Base-by-base conservation (phyloP, 2,113 vertebrate species). In the Scortum barcoo region DNA sequence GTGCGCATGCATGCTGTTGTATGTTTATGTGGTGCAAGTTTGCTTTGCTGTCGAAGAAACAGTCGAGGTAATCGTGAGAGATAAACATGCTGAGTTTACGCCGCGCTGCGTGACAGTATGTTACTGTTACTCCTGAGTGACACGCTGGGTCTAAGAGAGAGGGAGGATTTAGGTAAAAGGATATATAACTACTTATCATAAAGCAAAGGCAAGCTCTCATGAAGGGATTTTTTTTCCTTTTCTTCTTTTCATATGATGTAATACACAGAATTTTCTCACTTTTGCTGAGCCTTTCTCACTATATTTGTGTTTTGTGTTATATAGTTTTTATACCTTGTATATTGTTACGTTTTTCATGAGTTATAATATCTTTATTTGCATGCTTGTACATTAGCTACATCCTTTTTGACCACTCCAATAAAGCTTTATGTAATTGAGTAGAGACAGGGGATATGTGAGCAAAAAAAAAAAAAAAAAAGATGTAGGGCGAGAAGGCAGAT, bases 111-210 rank as follows among this genome's bases (percentile, higher is more conserved):
- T 53, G 58, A 65, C 20, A 22, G 53, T 62, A 53, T 76, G 26
- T 22, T 73, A 67, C 61, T 38, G 50, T 44, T 57, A 13, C 73
- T 71, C 38, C 20, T 67, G n/a, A 74, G 26, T 78, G 67, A 58
- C 62, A 42, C 69, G 70, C 20, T 54, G 10, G 3, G 17, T 54
- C 20, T 83, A 3, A 24, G 26, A 44, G 1, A 56, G 38, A 57
- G 9, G 19, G 36, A 26, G 33, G 30, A 42, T 33, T 51, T 50
- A 53, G 26, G 7, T 36, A 3, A 46, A 26, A 46, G n/a, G 50
- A 42, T 56, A 54, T 46, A 11, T 22, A 40, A 66, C 46, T 66
- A 11, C 16, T 42, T 80, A 22, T 36, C 67, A 50, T 33, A 12
- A 46, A 42, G 9, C 8, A 58, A 58, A 28, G 26, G 54, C n/a